Evolutionary conservation across 2,888 invertebrate species (phyloP).

Genomic region (Melanotus villosus): DNA sequence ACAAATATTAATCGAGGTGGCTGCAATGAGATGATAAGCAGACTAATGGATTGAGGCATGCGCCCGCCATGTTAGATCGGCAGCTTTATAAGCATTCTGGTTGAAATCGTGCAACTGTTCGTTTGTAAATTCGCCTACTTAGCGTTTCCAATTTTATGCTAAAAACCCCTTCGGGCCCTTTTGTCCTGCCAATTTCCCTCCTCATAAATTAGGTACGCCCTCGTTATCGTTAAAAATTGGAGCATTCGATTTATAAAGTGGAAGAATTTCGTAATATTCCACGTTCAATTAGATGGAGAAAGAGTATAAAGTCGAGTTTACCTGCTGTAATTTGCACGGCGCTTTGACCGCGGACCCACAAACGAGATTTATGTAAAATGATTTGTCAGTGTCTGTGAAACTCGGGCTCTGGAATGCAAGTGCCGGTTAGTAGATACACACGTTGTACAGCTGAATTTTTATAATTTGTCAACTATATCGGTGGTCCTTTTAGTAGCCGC

Average conservation of each 20-base stretch:
- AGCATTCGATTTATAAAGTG: neutral
- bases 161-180: neutral
- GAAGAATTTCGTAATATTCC: neutral
- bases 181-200: neutral
- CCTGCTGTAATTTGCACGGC: slow-evolving; percentile 46
- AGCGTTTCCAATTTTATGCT: neutral
- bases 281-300: neutral
- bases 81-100: slow-evolving; percentile 37
- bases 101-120: slow-evolving; percentile 27
- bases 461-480: slow-evolving; percentile 65
- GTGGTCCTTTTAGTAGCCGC: slow-evolving; percentile 62
- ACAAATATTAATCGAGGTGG: slow-evolving; percentile 62
- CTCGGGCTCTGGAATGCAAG: slow-evolving; percentile 62
- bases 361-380: slow-evolving; percentile 62
- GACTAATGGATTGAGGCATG: slow-evolving; percentile 62
- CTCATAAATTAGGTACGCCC: neutral
- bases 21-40: slow-evolving; percentile 54
- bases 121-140: slow-evolving; percentile 22
- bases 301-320: slow-evolving; percentile 35
- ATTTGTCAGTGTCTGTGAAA: slow-evolving; percentile 63
- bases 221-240: too few species aligned
- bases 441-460: slow-evolving; percentile 65
- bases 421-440: slow-evolving; percentile 64
- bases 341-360: slow-evolving; percentile 58
- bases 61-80: slow-evolving; percentile 42